Evolutionary conservation across 2,888 invertebrate genomes (phyloP).

Genomic region (Troglohyphantes excavatus): DNA sequence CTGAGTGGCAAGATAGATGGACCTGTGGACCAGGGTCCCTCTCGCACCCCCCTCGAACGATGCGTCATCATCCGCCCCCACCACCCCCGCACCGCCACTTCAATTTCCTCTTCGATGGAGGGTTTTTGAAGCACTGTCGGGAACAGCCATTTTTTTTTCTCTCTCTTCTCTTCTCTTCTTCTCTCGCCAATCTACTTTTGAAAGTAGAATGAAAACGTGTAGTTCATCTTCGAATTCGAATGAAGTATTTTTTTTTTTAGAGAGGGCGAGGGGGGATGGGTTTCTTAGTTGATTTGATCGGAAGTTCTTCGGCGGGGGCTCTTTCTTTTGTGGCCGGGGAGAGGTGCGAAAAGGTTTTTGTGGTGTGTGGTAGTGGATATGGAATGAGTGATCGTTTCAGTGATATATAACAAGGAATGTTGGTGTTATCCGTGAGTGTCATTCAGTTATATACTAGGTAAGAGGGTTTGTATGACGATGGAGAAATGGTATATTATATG

Average conservation of each 20-base stretch:
- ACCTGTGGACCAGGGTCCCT: conserved; percentile 7
- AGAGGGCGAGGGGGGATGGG: not conserved
- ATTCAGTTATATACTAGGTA: too few species aligned
- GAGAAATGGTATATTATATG: too few species aligned
- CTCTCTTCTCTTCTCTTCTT: not conserved
- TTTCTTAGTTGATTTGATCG: not conserved
- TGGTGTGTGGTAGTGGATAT: too few species aligned
- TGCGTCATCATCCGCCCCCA: conserved; percentile 54
- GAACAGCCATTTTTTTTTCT: not conserved
- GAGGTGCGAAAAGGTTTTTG: not conserved
- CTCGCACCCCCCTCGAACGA: conserved; percentile 33
- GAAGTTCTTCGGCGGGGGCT: not conserved
- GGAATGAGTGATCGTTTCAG: too few species aligned
- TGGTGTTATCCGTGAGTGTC: too few species aligned
- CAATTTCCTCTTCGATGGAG: not conserved
- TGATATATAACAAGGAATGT: too few species aligned
- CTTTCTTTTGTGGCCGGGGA: too few species aligned
- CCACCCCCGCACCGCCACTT: conserved; percentile 50
- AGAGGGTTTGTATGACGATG: too few species aligned
- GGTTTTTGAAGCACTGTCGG: too few species aligned
- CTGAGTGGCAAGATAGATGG: conserved; percentile 46
- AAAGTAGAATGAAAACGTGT: not conserved
- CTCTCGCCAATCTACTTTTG: not conserved
- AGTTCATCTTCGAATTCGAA: not conserved
- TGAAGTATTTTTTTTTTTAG: not conserved